Evolutionary conservation across 2,888 invertebrate species (phyloP), one percentile per base, ranked within the genome.

Genomic region (Apocheima hispidaria): DNA sequence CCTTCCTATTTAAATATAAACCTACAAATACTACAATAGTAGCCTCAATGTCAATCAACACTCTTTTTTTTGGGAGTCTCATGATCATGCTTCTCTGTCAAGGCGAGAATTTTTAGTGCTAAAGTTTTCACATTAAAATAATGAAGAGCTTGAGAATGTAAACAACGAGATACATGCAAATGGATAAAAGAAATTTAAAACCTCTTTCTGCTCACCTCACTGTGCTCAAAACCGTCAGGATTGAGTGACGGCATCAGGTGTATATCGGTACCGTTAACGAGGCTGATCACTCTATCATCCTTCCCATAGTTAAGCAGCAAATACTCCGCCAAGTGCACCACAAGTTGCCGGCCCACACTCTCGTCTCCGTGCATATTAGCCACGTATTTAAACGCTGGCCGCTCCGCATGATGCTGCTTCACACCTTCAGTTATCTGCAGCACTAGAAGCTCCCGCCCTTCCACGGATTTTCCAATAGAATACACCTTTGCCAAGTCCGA

Each of bases 331-430:
- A 99, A 91, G 81, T 95, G 96, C 51, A 99, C 91, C 71, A 98
- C 90, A 68, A 98, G 83, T 83, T 98, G 96, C 38, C 98, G 92
- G 0, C 98, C 99, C 20, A 99, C 94, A 1, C 97, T 94, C 87
- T 99, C 99, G 81, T 99, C 98, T 2, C 99, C 99, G 82, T 99
- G 98, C 98, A 99, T 99, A 79, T 99, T 99, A 10, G 96, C 98
- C 61, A 99, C 96, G 90, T 96, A 97, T 82, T 99, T 99, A 72
- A 99, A 96, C 93, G 98, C 97, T 0, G 99, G 99, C 72, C 97
- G 95, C 14, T 94, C 90, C 79, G 94, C 84, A 85, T 94, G 91
- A 77, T 69, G 63, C 4, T 74, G 67, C 12, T 78, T 74, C 16
- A 96, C 95, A 87, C 96, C 96, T 72, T 95, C 94, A 51, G 96